phyloP scores from a whole-genome alignment of 1,140 invertebrate species.

The Colletes gigas region DNA sequence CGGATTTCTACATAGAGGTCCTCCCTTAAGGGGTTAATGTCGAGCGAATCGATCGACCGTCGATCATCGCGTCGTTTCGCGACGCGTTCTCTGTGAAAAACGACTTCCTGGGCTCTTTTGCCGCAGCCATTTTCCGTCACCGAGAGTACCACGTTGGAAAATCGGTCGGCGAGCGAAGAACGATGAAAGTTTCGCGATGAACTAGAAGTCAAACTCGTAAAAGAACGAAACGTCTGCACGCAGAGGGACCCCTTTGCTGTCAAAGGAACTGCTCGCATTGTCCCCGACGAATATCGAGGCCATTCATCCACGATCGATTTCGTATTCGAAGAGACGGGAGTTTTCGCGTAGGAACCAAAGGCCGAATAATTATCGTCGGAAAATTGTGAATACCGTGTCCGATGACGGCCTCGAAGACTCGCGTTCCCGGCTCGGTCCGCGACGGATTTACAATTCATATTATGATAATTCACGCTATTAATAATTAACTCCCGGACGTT shows the following conservation, averaged over 20 bases:
- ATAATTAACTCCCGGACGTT: slow-evolving; percentile 45
- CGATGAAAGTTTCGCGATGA: slow-evolving; percentile 35
- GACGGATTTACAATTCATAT: slow-evolving; percentile 25
- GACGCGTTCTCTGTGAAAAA: neutral
- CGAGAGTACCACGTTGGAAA: slow-evolving; percentile 12
- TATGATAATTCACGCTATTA: slow-evolving; percentile 19
- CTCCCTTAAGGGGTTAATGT: slow-evolving; percentile 21
- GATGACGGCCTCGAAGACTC: slow-evolving; percentile 8
- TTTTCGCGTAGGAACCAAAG: slow-evolving; percentile 1
- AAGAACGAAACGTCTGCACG: slow-evolving; percentile 41
- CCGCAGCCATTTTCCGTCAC: neutral
- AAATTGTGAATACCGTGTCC: slow-evolving; percentile 1
- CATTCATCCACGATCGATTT: slow-evolving; percentile 30
- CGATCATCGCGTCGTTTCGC: neutral
- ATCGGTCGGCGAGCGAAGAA: slow-evolving; percentile 11
- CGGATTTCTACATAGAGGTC: too few relatives aligned
- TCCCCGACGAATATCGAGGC: slow-evolving; percentile 33
- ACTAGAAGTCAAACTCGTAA: slow-evolving; percentile 31
- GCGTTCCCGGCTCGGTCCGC: too few relatives aligned
- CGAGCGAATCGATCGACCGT: slow-evolving; percentile 6
- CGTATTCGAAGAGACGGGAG: neutral
- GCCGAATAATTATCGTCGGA: slow-evolving; percentile 27
- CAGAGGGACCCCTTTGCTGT: slow-evolving; percentile 24
- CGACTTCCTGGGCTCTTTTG: neutral
- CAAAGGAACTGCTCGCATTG: slow-evolving; percentile 39